A percentile compares a stretch with the other conserved stretches of the same genome.
phyloP scores from a whole-genome alignment of 2,113 vertebrate genomes.

The Damaliscus lunatus region DNA sequence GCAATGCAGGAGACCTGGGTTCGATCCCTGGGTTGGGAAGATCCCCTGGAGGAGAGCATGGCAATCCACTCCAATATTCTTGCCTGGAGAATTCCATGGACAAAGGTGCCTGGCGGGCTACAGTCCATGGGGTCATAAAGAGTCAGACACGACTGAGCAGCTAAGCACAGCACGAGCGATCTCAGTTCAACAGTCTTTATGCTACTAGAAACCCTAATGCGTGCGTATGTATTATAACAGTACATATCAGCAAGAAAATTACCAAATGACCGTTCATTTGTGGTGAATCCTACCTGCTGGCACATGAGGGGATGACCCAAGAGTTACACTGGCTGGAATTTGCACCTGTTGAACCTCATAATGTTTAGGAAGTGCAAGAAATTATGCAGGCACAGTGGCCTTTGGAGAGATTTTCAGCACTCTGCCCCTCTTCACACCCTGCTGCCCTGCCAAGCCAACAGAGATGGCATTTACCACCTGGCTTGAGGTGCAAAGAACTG shows the following conservation, averaged over 20 bases:
- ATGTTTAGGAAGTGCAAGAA: not conserved
- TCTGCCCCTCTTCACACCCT: not conserved
- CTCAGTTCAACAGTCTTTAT: not conserved
- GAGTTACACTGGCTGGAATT: not conserved
- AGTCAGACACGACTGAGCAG: not conserved
- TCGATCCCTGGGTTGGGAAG: not conserved
- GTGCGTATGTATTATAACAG: not conserved
- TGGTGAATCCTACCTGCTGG: not conserved
- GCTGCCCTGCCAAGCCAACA: not conserved
- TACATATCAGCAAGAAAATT: not conserved
- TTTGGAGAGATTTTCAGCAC: not conserved
- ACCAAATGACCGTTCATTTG: not conserved
- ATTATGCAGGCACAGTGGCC: not conserved
- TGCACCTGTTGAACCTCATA: not conserved
- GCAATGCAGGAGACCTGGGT: not conserved
- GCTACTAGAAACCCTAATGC: not conserved
- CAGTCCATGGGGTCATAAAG: not conserved
- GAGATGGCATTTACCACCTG: not conserved
- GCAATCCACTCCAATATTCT: not conserved
- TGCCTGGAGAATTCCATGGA: not conserved
- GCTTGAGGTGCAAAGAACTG: not conserved
- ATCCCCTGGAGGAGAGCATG: not conserved
- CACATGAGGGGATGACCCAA: not conserved
- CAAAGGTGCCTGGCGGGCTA: not conserved
- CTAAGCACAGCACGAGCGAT: not conserved